Evolutionary conservation across 2,888 invertebrate genomes (phyloP), one percentile per base, ranked within the genome.

Genomic region (Syrista parreyssii): DNA sequence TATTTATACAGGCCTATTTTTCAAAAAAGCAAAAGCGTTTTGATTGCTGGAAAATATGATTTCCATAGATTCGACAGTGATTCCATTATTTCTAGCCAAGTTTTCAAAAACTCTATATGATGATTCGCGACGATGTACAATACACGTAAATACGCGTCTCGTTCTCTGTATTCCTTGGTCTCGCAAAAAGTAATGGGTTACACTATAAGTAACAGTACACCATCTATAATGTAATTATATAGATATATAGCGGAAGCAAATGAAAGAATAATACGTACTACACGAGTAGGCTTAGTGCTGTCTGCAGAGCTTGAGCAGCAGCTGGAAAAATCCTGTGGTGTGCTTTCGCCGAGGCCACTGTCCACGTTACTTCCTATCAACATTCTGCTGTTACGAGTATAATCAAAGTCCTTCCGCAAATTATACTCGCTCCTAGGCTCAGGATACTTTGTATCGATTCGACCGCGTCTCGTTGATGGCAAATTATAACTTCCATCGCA

Each of bases 281-380:
- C 84, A 83, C 89, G 90, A 76, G 88, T 88, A 79, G 88, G 89
- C 78, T 90, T 91, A 82, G 89, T 87, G 86, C 91, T 91, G 86
- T 91, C 91, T 81, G 91, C 91, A 72, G 91, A 91, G 82, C 91
- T 91, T 81, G 91, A 91, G 84, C 91, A 91, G 85, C 91, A 91
- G 83, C 91, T 91, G 85, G 91, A 91, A 85, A 91, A 91, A 84
- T 91, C 91, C 85, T 91, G 91, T 35, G 91, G 89, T 79, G 91
- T 91, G 83, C 91, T 91, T 84, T 91, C 91, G 76, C 91, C 91
- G 79, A 91, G 88, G 80, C 91, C 91, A 81, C 91, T 91, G 87
- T 91, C 91, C 82, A 85, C 88, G 83, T 90, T 89, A 87, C 84
- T 89, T 80, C 87, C 89, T 87, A 90, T 87, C 80, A 88, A 85